These are phyloP conservation scores for Trigoniulus corallinus DNA, from an alignment of 1,140 invertebrate genomes.

Conservation along the genomic window DNA sequence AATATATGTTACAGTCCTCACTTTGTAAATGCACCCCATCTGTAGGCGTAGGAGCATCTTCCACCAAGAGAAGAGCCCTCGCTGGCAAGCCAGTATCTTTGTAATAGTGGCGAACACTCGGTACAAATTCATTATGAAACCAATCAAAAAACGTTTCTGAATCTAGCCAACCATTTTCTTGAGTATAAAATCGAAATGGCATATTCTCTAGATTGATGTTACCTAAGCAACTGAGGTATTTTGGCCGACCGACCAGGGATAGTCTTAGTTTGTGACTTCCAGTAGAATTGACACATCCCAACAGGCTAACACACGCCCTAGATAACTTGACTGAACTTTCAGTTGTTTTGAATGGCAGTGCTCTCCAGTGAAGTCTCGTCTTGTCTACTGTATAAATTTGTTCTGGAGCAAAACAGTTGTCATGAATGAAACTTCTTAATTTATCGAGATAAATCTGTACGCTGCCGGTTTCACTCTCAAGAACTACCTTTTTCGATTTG, in stretches of 20 bases:
- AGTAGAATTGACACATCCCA: neutral
- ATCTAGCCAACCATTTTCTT: neutral
- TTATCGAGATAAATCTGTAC: neutral
- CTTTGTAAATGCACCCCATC: neutral
- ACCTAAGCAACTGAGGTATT: neutral
- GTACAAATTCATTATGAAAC: neutral
- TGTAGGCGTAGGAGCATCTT: neutral
- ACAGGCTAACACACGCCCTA: neutral
- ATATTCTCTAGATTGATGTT: neutral
- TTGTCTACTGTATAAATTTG: neutral
- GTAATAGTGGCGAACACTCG: neutral
- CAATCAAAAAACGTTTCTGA: neutral
- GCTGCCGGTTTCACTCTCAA: neutral
- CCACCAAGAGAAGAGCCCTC: neutral
- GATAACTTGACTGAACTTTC: neutral
- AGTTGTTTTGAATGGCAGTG: neutral
- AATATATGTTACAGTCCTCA: neutral
- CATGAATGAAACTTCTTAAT: neutral
- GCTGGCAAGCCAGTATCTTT: neutral
- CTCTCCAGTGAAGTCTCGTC: neutral
- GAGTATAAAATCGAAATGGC: neutral
- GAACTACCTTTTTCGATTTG: neutral
- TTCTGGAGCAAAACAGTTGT: neutral
- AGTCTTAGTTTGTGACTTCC: neutral
- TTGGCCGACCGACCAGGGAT: neutral